Evolutionary conservation across 1,140 invertebrate genomes (phyloP), one percentile per base, ranked within the genome.

Genomic region (Bombus ignitus): DNA sequence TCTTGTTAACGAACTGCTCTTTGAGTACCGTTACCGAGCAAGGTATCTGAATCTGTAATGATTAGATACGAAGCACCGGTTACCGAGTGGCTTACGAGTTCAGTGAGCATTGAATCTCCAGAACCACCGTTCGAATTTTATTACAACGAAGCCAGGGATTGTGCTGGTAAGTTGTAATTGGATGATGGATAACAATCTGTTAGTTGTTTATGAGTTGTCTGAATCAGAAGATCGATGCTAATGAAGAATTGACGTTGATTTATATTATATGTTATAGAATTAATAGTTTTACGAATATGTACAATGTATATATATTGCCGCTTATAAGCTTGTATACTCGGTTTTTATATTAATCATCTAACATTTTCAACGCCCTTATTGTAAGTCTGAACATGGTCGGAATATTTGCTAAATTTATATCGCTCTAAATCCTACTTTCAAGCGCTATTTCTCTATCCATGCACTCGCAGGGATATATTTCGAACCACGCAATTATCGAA

Each of bases 1-100:
- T 78, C 75, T 78, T 78, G 75, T 78, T 78, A 78, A 59, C 37
- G 28, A 78, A 78, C 15, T 42, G n/a, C 37, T 62, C 28, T 32
- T 42, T 59, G 57, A 65, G 37, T n/a, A 42, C 37, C 28, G 57
- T 65, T 78, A 44, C 37, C 6, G 28, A 12, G 6, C 13, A n/a
- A 59, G 59, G 28, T 65, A 78, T 78, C 75, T n/a, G 75, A 65
- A 78, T 78, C 57, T 66, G 62, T 78, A 78, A 78, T 78, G 57
- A 62, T 65, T 66, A 78, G 75, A 42, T 78, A 65, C 57, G 75
- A 59, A n/a, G 35, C 28, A 39, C 15, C 47, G 59, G 18, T 74
- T 32, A 32, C 28, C 37, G 42, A 78, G 57, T 65, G 59, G 25
- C 42, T 22, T 59, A 59, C n/a, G 65, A 66, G 57, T 42, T 78